Base-by-base conservation (phyloP, 2,888 invertebrate genomes). In the Platypus cylindrus region DNA sequence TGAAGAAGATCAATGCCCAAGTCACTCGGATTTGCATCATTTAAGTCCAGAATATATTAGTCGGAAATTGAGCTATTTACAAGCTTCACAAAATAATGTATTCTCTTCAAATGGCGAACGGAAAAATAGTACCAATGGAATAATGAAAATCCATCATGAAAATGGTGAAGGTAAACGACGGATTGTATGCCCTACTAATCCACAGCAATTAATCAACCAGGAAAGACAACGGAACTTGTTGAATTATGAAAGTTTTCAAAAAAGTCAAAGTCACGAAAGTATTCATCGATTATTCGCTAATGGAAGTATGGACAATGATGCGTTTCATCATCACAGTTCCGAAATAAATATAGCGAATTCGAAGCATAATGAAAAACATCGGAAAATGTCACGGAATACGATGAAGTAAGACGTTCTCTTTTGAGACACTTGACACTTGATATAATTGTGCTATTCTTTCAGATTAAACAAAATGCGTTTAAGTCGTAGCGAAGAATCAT, bases 401-500 rank as follows among this genome's bases (percentile, higher is more conserved):
- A 37, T 45, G 26, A 45, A 51, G 37, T 37, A 37, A 4, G 25
- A 27, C 9, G 3, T 27, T 27, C 12, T 25, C 13, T 9, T 16
- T 26, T 27, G 9, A 25, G 5, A 16, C n/a, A 8, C 12, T 11
- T 11, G 12, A 26, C 11, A 26, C n/a, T 8, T 26, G 5, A 11
- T 12, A 5, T n/a, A n/a, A n/a, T n/a, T n/a, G n/a, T 29, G 4
- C 7, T 13, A 8, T 32, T 17, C 17, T 37, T 34, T 41, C 16
- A 46, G 52, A 30, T 30, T 56, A 32, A 54, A 52, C 40, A 45
- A 47, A 17, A 47, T 53, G 45, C 44, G 59, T 27, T 44, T 59
- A 15, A 59, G 58, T 18, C 57, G 59, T 32, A 61, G 61, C 42
- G 59, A 62, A 35, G 60, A 59, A 32, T 56, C 58, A 22, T 41